Evolutionary conservation across 2,888 invertebrate species (phyloP).

Genomic region (Drosophila subsilvestris): DNA sequence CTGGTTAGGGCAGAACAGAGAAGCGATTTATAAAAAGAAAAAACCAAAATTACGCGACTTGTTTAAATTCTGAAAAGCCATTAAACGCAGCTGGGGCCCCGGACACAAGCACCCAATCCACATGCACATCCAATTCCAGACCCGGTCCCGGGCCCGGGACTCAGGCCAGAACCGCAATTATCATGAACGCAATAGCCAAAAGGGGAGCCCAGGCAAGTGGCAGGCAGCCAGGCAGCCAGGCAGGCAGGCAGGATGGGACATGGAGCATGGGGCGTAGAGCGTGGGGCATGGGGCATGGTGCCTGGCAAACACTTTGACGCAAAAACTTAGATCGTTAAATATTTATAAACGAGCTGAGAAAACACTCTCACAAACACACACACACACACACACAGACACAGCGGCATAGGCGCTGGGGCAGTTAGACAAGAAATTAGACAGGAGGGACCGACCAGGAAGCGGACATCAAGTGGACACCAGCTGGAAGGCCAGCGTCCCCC

Average conservation of each 20-base stretch:
- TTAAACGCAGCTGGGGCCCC: conserved; percentile 74
- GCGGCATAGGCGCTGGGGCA: conserved; percentile 4
- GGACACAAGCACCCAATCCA: conserved; percentile 3
- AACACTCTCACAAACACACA: conserved; percentile 13
- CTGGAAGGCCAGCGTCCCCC: conserved; percentile 18
- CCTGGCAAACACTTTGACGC: conserved; percentile 51
- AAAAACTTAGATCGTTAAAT: conserved; percentile 73
- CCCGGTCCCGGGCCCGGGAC: conserved; percentile 1
- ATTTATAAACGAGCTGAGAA: conserved; percentile 71
- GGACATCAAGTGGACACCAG: conserved; percentile 50
- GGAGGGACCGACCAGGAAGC: conserved; percentile 20
- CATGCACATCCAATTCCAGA: conserved; percentile 8
- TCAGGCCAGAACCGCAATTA: conserved; percentile 68
- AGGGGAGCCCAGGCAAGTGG: conserved; percentile 32
- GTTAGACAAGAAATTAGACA: conserved; percentile 46
- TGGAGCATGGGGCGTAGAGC: neutral
- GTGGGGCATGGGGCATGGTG: conserved; percentile 10
- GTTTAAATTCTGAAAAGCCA: conserved; percentile 79
- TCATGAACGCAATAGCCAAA: conserved; percentile 73
- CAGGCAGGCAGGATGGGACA: neutral
- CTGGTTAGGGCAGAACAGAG: conserved; percentile 15
- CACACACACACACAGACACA: neutral
- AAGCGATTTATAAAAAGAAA: conserved; percentile 58
- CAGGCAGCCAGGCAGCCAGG: neutral
- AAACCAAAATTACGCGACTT: conserved; percentile 68